These are phyloP conservation scores for Callinectes sapidus DNA, from an alignment of 2,888 invertebrate genomes.

Conservation along the genomic window DNA sequence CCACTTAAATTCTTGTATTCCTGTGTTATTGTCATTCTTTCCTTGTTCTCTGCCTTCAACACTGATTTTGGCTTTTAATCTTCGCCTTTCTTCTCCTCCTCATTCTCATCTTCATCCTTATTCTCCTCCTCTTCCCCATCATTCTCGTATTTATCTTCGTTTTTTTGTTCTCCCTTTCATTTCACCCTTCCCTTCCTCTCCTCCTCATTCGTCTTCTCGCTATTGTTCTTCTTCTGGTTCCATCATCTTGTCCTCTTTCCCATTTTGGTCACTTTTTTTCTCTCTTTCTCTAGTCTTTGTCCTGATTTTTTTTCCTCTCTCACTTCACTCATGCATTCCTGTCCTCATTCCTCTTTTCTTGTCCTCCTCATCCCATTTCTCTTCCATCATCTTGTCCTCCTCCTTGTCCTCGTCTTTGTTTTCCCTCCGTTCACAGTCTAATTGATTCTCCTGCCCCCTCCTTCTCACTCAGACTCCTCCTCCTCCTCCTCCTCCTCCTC, in stretches of 20 bases:
- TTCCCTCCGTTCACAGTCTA: neutral
- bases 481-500: neutral
- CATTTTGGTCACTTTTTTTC: neutral
- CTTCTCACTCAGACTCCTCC: neutral
- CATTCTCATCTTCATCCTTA: neutral
- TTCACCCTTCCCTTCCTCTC: neutral
- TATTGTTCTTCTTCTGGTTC: too few relatives aligned
- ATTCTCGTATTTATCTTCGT: neutral
- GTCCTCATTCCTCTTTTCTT: conserved; percentile 1
- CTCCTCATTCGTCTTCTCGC: neutral
- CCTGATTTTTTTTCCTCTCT: neutral
- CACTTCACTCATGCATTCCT: neutral
- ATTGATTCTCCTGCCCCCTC: neutral
- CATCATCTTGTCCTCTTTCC: neutral
- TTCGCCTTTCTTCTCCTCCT: neutral
- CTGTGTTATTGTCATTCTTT: too few relatives aligned
- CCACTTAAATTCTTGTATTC: too few relatives aligned
- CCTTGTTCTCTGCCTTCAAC: neutral
- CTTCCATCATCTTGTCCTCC: neutral
- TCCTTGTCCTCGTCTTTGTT: neutral
- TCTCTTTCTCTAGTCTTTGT: neutral
- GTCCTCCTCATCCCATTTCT: neutral
- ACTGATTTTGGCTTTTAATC: neutral
- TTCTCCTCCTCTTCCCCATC: neutral
- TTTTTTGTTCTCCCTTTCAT: neutral